phyloP scores from a whole-genome alignment of 2,113 vertebrate genomes.

The Caretta caretta region DNA sequence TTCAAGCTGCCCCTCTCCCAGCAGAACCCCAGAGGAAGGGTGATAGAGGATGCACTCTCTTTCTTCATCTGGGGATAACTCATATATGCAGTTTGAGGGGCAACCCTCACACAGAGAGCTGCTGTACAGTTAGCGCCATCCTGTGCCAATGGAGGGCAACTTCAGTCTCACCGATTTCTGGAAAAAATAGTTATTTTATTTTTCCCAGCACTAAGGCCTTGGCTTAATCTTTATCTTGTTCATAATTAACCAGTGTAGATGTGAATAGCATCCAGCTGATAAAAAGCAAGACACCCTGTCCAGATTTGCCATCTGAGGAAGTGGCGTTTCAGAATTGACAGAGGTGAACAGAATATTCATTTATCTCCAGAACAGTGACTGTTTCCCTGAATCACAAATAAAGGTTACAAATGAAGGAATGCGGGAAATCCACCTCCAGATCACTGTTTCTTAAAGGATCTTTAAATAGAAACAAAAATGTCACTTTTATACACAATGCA shows the following conservation, averaged over 20 bases:
- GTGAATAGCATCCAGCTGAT: neutral
- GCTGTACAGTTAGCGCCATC: neutral
- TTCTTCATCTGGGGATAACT: neutral
- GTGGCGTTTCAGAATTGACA: slow-evolving; percentile 42
- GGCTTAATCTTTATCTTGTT: slow-evolving; percentile 15
- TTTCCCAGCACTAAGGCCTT: neutral
- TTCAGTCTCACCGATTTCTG: neutral
- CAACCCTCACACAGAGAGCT: neutral
- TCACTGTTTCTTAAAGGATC: slow-evolving; percentile 27
- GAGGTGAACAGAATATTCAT: slow-evolving; percentile 8
- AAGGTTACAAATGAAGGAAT: slow-evolving; percentile 28
- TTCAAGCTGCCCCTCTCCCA: slow-evolving; percentile 3
- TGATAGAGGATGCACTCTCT: neutral
- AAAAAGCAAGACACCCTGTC: neutral
- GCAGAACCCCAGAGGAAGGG: slow-evolving; percentile 28
- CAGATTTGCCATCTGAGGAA: slow-evolving; percentile 13
- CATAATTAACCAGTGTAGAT: slow-evolving; percentile 26
- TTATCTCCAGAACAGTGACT: slow-evolving; percentile 24
- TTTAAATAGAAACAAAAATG: slow-evolving; percentile 66
- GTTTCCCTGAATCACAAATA: slow-evolving; percentile 46
- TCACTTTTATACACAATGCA: neutral
- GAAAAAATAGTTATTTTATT: neutral
- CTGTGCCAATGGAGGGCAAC: neutral
- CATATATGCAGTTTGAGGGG: slow-evolving; percentile 13
- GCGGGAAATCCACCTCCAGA: neutral